These are phyloP conservation scores for Campaea margaritaria DNA, from an alignment of 2,888 invertebrate species.

Conservation along the genomic window DNA sequence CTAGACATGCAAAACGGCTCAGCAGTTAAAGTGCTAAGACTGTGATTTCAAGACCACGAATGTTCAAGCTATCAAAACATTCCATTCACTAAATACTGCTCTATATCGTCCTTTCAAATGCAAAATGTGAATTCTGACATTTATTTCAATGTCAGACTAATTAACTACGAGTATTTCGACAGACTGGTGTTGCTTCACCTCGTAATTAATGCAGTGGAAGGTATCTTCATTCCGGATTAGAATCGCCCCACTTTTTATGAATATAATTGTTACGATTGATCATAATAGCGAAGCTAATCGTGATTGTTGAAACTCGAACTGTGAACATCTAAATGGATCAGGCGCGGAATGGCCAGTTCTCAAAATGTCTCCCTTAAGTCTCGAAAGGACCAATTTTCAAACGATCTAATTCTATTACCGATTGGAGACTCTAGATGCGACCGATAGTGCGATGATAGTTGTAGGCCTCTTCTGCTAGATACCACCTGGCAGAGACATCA, in stretches of 20 bases:
- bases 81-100: conserved; percentile 5
- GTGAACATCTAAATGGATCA: no score
- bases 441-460: no score
- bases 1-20: no score
- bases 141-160: conserved; percentile 28
- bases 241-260: conserved; percentile 22
- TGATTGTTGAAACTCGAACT: no score
- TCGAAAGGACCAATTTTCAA: no score
- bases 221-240: conserved; percentile 25
- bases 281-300: conserved; percentile 3
- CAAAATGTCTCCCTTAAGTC: no score
- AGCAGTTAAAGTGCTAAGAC: no score
- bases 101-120: conserved; percentile 22
- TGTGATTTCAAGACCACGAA: neutral
- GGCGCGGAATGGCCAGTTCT: no score
- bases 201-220: conserved; percentile 26
- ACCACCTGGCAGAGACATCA: no score
- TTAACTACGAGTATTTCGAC: conserved; percentile 24
- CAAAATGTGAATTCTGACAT: conserved; percentile 27
- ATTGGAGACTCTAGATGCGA: no score
- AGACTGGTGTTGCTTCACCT: conserved; percentile 16
- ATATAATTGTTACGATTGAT: conserved; percentile 2
- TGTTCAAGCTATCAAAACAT: neutral
- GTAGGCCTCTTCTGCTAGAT: no score
- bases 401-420: no score